Conservation (phyloP, 1,140 invertebrate genomes). For the Lucilia sericata region DNA sequence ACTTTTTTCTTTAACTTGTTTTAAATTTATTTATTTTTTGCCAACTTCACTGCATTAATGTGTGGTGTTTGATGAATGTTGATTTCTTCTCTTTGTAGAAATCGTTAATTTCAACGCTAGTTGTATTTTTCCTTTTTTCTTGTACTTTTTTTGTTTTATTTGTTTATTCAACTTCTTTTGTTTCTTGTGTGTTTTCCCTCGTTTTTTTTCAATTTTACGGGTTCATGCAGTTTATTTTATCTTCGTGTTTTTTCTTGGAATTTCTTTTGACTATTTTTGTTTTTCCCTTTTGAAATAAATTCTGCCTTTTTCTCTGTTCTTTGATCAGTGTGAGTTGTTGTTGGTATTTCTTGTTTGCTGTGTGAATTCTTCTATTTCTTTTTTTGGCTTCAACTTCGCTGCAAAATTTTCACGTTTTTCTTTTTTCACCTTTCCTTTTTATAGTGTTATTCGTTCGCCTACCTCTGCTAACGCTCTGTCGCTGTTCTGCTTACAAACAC, state of each 20-base stretch:
- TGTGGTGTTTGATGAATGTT: conserved; percentile 44
- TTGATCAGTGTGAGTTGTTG: not conserved
- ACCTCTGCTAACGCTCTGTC: conserved; percentile 8
- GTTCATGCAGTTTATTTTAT: conserved; percentile 19
- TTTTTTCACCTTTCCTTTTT: conserved; percentile 5
- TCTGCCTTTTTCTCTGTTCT: conserved; percentile 22
- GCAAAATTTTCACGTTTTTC: conserved; percentile 45
- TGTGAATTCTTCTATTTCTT: conserved; percentile 13
- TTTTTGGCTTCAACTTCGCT: conserved; percentile 31
- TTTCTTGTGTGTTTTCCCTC: not conserved
- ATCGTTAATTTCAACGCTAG: conserved; percentile 47
- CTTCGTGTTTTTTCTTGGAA: conserved; percentile 46
- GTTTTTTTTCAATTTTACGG: conserved; percentile 10
- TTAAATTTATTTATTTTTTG: conserved; percentile 38
- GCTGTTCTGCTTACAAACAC: conserved; percentile 29
- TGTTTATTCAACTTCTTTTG: conserved; percentile 24
- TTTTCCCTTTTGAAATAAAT: conserved; percentile 39
- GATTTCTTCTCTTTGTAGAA: conserved; percentile 38
- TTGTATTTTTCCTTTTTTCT: conserved; percentile 43
- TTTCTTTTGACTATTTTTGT: conserved; percentile 46
- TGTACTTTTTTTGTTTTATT: conserved; percentile 34
- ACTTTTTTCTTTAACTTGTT: not conserved
- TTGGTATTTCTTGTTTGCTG: not conserved
- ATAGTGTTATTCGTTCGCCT: not conserved
- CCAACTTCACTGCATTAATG: conserved; percentile 51